Evolutionary conservation across 1,140 invertebrate species (phyloP).

Genomic region (Saxidomus purpurata): DNA sequence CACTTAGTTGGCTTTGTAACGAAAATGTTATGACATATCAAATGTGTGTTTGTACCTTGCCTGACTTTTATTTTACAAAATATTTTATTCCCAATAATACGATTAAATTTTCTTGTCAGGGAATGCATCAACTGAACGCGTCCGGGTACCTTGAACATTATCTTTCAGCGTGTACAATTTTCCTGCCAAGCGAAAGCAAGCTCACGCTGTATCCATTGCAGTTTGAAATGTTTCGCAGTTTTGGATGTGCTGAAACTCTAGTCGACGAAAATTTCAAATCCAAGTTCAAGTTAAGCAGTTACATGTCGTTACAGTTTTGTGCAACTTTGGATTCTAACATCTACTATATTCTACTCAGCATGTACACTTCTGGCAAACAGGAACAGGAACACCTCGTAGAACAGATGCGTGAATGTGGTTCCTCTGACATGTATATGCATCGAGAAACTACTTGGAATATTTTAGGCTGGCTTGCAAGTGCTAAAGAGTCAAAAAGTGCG

Average conservation of each 20-base stretch:
- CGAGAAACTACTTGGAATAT: neutral
- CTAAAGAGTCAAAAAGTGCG: neutral
- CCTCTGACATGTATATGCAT: neutral
- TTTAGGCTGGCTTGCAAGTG: neutral
- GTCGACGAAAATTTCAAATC: neutral
- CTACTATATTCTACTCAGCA: neutral
- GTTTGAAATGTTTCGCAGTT: neutral
- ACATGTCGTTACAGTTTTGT: neutral
- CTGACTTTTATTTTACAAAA: neutral
- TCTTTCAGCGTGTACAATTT: neutral
- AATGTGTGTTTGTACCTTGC: no score
- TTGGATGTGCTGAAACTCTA: neutral
- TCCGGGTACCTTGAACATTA: neutral
- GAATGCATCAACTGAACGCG: neutral
- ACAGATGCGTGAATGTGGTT: no score
- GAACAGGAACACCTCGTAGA: neutral
- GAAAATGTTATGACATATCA: neutral
- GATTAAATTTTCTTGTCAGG: neutral
- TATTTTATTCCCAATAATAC: no score
- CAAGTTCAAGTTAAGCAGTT: neutral
- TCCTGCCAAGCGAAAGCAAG: neutral
- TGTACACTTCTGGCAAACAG: neutral
- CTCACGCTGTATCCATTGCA: neutral
- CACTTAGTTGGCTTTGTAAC: neutral
- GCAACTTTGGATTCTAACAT: neutral